Base-by-base conservation (phyloP, 2,113 vertebrate genomes). In the Ptychochromis oligacanthus region DNA sequence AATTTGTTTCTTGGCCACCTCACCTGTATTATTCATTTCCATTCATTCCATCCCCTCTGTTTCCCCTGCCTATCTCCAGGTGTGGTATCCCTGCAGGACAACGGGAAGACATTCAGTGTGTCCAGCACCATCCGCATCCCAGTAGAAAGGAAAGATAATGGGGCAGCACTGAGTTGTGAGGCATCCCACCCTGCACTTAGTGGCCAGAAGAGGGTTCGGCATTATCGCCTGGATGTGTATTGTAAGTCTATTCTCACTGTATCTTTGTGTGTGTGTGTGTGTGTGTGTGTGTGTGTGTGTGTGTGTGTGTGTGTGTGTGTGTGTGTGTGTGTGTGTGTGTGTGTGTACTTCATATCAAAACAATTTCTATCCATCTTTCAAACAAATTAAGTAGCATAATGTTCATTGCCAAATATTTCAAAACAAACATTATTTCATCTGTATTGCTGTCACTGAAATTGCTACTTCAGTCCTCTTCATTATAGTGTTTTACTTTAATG, bases 141-240 rank as follows among this genome's bases (percentile, higher is more conserved):
- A 0, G 97, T 98, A 31, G 96, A 97, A 78, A 95, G 96, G 86
- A 96, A 96, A 90, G 97, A 98, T 85, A 96, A 98, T 2, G 96
- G 96, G 1, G 96, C 96, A 0, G 96, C 96, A 0, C 90, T 98
- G 86, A 97, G 92, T 79, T 98, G 97, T 2, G 97, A 98, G 92
- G 97, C 96, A 0, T 94, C 93, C 55, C 97, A 97, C 89, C 96
- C 96, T 0, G 95, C 96, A 0, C 93, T 98, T 77, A 86, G 88
- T 0, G 95, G 94, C 3, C 97, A 97, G 92, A 97, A 95, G 89
- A 96, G 94, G 90, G 90, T 97, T 82, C 97, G 96, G 56, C 97
- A 97, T 93, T 97, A 98, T 85, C 96, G 97, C 86, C 95, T 98
- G 91, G 97, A 97, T 56, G 97, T 98, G 18, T 95, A 97, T 92